A percentile compares a stretch with the other conserved stretches of the same genome.
phyloP scores from a whole-genome alignment of 2,888 invertebrate species.

The Melipona bicolor region DNA sequence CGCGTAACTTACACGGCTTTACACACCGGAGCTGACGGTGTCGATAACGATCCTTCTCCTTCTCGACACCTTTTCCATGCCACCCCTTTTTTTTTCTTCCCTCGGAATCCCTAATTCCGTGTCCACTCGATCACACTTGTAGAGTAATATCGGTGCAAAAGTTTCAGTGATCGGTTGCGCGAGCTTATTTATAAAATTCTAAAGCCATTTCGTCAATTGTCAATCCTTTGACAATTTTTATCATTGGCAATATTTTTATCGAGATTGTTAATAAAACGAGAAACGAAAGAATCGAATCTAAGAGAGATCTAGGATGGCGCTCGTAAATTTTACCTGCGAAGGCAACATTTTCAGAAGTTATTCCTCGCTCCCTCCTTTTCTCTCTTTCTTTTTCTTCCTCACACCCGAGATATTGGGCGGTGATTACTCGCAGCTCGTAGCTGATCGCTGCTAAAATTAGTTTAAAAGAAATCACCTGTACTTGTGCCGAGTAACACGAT shows the following conservation, averaged over 20 bases:
- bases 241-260: background rate
- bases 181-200: background rate
- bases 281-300: background rate
- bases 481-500: constrained; percentile 48
- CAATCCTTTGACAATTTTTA: background rate
- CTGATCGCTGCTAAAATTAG: constrained; percentile 41
- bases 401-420: background rate
- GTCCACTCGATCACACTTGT: no score
- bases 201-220: background rate
- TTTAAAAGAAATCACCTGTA: constrained; percentile 29
- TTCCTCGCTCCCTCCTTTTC: no score
- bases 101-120: no score
- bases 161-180: constrained; percentile 5
- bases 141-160: no score
- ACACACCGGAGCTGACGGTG: constrained; percentile 33
- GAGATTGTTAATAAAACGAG: background rate
- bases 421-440: background rate
- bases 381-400: background rate
- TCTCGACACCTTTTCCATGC: constrained; percentile 6
- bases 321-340: background rate
- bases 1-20: constrained; percentile 19
- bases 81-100: background rate
- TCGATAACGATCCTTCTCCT: constrained; percentile 56
- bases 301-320: background rate
- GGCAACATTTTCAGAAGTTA: background rate